Evolutionary conservation across 2,113 vertebrate species (phyloP).

Genomic region (Cyprinus carpio): DNA sequence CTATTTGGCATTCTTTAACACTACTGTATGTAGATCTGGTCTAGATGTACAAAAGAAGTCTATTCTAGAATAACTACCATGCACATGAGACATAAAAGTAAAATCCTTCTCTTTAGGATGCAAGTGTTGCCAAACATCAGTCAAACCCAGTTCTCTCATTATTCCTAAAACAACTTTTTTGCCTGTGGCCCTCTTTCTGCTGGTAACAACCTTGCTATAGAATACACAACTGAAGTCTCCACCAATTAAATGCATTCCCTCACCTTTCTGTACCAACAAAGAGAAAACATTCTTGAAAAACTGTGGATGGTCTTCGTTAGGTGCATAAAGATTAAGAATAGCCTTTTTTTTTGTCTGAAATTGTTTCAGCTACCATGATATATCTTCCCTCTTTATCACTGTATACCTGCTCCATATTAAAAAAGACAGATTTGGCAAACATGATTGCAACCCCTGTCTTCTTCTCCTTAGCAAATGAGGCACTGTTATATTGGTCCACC

Average conservation of each 20-base stretch:
- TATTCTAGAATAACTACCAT: background rate
- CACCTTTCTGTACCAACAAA: background rate
- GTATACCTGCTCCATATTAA: slow-evolving; percentile 3
- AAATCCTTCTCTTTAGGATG: slow-evolving; percentile 22
- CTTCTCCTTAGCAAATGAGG: background rate
- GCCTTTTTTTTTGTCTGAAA: background rate
- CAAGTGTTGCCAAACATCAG: background rate
- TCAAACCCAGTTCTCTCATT: background rate
- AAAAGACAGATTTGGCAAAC: background rate
- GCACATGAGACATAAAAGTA: slow-evolving; percentile 4
- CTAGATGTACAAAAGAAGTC: background rate
- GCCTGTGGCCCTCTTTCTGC: too few species aligned
- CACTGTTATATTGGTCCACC: background rate
- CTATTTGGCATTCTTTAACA: background rate
- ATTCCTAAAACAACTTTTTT: background rate
- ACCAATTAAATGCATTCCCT: background rate
- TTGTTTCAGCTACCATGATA: background rate
- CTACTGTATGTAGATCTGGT: background rate
- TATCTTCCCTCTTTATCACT: background rate
- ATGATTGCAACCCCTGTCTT: background rate
- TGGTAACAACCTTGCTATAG: too few species aligned
- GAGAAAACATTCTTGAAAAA: background rate
- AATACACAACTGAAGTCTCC: too few species aligned
- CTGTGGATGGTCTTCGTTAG: background rate
- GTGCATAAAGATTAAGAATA: background rate